Conservation (phyloP, 1,140 invertebrate species). For the Trinorchestia longiramus region DNA sequence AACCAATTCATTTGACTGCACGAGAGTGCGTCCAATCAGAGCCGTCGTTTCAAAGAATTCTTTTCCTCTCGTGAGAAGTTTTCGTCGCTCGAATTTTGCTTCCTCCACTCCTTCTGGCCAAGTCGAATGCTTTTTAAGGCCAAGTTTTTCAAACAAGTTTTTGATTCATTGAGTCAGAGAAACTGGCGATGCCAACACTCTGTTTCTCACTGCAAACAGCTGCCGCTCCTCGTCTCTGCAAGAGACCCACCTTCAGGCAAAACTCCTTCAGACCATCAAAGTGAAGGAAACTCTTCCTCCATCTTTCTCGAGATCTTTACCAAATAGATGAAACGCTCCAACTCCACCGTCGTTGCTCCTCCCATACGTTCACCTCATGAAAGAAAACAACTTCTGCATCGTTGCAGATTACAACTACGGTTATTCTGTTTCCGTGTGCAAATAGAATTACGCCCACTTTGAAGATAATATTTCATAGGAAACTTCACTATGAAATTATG, state of each 20-base stretch:
- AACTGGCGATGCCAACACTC: constrained; percentile 36
- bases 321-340: constrained; percentile 53
- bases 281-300: constrained; percentile 50
- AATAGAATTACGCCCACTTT: not conserved
- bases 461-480: not conserved
- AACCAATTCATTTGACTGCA: constrained; percentile 48
- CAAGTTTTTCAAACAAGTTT: constrained; percentile 26
- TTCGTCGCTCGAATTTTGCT: constrained; percentile 46
- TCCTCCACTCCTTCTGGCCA: constrained; percentile 36
- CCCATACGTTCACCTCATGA: constrained; percentile 6
- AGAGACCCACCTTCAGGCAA: constrained; percentile 43
- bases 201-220: constrained; percentile 46
- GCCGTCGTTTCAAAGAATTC: constrained; percentile 46
- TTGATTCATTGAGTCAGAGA: constrained; percentile 44
- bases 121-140: constrained; percentile 1
- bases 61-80: constrained; percentile 4
- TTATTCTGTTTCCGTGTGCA: not conserved
- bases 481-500: not conserved
- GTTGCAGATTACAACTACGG: not conserved
- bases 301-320: constrained; percentile 49
- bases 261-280: constrained; percentile 55
- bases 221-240: constrained; percentile 47
- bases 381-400: not conserved
- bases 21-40: constrained; percentile 39
- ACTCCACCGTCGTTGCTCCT: constrained; percentile 15